Evolutionary conservation across 2,888 invertebrate genomes (phyloP).

Genomic region (Lasius platythorax): DNA sequence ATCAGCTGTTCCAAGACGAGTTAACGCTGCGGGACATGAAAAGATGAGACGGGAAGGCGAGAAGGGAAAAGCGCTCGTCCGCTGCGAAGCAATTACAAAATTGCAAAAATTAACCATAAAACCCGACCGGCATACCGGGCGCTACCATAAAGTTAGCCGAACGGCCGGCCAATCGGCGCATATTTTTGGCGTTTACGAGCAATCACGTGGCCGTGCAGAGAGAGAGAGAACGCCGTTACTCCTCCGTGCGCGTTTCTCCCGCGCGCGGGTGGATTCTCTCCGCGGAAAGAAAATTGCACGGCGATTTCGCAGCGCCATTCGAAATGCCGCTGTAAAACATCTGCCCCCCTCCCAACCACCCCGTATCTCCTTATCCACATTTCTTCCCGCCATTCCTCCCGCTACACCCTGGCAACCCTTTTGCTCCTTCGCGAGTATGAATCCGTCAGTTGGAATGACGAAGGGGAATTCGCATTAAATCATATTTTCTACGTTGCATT

Average conservation of each 20-base stretch:
- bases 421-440: slow-evolving; percentile 46
- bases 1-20: not conserved
- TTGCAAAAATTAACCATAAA: slow-evolving; percentile 84
- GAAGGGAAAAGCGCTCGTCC: slow-evolving; percentile 53
- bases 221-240: slow-evolving; percentile 49
- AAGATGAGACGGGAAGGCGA: slow-evolving; percentile 4
- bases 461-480: slow-evolving; percentile 51
- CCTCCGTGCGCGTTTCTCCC: slow-evolving; percentile 10
- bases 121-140: slow-evolving; percentile 74
- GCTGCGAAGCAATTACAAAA: slow-evolving; percentile 81
- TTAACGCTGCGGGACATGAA: not conserved
- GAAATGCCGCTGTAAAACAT: slow-evolving; percentile 80
- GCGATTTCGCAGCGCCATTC: slow-evolving; percentile 80
- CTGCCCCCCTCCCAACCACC: slow-evolving; percentile 21
- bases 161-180: slow-evolving; percentile 82
- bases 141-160: slow-evolving; percentile 79
- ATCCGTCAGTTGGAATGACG: slow-evolving; percentile 51
- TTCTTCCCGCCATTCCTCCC: slow-evolving; percentile 51
- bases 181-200: slow-evolving; percentile 85
- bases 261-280: slow-evolving; percentile 64
- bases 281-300: slow-evolving; percentile 83
- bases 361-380: slow-evolving; percentile 8
- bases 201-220: slow-evolving; percentile 80
- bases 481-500: slow-evolving; percentile 39
- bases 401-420: slow-evolving; percentile 30